Evolutionary conservation across 2,797 vertebrate species (phyloP).

Genomic region (Aselliscus stoliczkanus): DNA sequence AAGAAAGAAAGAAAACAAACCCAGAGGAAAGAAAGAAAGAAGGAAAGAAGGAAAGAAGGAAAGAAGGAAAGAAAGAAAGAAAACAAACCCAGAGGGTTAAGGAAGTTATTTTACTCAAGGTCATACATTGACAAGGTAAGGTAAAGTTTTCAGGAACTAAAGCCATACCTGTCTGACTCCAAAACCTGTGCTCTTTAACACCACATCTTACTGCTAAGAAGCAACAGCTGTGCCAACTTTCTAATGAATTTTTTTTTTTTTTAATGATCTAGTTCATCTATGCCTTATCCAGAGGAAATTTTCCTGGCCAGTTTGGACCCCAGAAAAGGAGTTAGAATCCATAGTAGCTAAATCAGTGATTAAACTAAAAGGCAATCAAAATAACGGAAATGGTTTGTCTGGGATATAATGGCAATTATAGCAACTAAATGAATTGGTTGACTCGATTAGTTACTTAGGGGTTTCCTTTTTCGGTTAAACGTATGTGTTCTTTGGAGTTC

Average conservation of each 20-base stretch:
- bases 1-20: too few relatives aligned
- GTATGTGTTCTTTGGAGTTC: not conserved
- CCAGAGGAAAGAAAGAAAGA: too few relatives aligned
- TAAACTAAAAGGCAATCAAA: not conserved
- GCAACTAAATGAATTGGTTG: not conserved
- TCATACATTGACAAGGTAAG: not conserved
- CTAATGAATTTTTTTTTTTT: not conserved
- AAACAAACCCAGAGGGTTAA: not conserved
- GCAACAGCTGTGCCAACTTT: not conserved
- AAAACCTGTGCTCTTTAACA: not conserved
- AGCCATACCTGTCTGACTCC: not conserved
- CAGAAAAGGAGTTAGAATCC: not conserved
- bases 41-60: too few relatives aligned
- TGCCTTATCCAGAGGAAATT: not conserved
- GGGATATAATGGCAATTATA: not conserved
- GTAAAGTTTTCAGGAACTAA: not conserved
- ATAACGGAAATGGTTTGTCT: not conserved
- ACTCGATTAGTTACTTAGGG: not conserved
- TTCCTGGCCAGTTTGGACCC: not conserved
- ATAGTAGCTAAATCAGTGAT: not conserved
- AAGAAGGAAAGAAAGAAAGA: too few relatives aligned
- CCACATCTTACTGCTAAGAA: not conserved
- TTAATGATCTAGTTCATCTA: not conserved
- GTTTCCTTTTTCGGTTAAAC: not conserved
- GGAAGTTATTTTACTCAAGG: not conserved